phyloP scores from a whole-genome alignment of 2,797 vertebrate genomes.

The Nasua narica region DNA sequence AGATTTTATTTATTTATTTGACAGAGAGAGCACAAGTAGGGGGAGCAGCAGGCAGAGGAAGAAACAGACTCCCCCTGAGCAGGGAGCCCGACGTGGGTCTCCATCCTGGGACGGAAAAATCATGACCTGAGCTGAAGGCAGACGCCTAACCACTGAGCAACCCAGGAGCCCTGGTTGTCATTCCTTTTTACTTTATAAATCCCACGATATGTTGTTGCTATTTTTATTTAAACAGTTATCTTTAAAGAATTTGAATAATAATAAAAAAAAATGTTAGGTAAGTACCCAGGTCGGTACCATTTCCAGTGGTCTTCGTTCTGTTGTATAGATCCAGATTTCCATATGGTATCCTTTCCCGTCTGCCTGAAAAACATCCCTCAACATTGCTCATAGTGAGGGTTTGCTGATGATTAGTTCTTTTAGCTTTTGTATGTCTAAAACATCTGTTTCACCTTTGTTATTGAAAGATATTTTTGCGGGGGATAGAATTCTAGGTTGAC shows the following conservation, averaged over 20 bases:
- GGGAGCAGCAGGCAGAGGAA: no score
- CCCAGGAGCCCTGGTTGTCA: background rate
- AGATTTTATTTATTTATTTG: no score
- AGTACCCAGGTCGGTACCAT: background rate
- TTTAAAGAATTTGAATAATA: background rate
- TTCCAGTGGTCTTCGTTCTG: background rate
- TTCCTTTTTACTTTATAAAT: background rate
- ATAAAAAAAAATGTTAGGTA: background rate
- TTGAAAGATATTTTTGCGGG: background rate
- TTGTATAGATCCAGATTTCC: background rate
- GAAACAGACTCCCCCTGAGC: no score
- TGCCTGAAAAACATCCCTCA: background rate
- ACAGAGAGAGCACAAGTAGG: no score
- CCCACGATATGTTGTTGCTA: background rate
- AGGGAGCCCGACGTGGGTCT: no score
- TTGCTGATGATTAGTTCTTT: background rate
- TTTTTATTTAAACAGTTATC: conserved; percentile 6
- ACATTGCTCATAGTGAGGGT: background rate
- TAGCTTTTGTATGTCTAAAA: background rate
- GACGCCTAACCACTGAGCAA: no score
- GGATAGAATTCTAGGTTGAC: background rate
- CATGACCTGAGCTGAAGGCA: no score
- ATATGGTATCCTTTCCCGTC: background rate
- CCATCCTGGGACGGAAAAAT: no score
- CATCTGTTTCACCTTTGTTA: background rate